Base-by-base conservation (phyloP, 2,888 invertebrate species). In the Polyommatus icarus region DNA sequence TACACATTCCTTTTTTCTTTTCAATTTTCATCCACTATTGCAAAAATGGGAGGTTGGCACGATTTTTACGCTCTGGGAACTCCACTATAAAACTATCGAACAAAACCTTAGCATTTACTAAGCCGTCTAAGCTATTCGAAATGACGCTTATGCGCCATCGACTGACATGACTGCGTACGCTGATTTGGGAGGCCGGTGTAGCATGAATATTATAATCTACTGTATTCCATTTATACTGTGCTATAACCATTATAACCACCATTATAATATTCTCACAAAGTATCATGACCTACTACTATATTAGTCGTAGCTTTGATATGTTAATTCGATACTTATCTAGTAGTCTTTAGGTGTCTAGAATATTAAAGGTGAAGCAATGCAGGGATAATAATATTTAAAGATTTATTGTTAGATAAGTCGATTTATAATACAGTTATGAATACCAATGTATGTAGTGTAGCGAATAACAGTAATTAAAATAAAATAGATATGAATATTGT, bases 211-310 rank as follows among this genome's bases (percentile, higher is more conserved):
- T 3, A 54, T 18, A 18, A 18, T 50, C 18, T 54, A 54, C 54
- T 54, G 54, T 54, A 18, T 15, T 3, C 15, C 18, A 18, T 54
- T 54, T 54, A 18, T 18, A 54, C 3, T 54, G 54, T 54, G 54
- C 0, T 3, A 18, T 54, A 18, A 54, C 54, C 73, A 73, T 75
- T 76, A 75, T 76, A 67, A 75, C 67, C 67, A 32, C 29, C 67
- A 67, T 67, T 67, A 18, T 6, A 67, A 67, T 67, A 67, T 15
- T 72, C 75, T 71, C 40, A 54, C 71, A 50, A 75, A 78, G 59
- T 77, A 77, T 77, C 29, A 36, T 77, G 77, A 73, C 77, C 77
- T 71, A 73, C 72, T 77, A 73, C 36, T 36, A 24, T 72, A 71
- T 67, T 71, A 71, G 71, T 59, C 20, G 76, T 24, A 67, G 15